Evolutionary conservation across 2,888 invertebrate genomes (phyloP), one percentile per base, ranked within the genome.

Genomic region (Caenorhabditis sp.): DNA sequence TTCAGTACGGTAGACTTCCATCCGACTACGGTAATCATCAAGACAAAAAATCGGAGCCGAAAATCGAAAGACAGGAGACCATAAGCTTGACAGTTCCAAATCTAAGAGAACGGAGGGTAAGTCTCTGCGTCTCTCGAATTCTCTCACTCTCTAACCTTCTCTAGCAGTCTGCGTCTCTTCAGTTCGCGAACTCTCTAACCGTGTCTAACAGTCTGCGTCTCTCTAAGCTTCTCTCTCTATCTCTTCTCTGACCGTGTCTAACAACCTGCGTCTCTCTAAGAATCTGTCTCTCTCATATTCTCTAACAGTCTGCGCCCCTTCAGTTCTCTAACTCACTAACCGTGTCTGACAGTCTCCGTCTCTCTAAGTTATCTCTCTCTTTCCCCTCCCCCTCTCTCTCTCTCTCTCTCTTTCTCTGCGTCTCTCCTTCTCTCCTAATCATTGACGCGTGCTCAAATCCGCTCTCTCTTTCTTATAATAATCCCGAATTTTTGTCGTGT

Each of bases 1-100:
- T 56, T 10, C 31, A 75, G 70, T 63, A 67, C 50, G 67, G 70
- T 26, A 59, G 59, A 59, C 43, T 38, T 57, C 67, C 70, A 1
- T 21, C 50, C 3, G 63, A 70, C 21, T 67, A 70, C 52, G 54
- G 23, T 25, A 21, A 38, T 49, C 20, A 27, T 4, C 3, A 17
- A 8, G 14, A 17, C 12, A 17, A 26, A 52, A 14, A 25, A 7
- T 38, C 1, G 25, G 38, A 1, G 26, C 38, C 49, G 27, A 36
- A 52, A 12, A 54, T 59, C 60, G 38, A n/a, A 5, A 52, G 12
- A 50, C 54, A 31, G 43, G 31, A 31, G 5, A 31, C 31, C 5
- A 25, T 12, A 26, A 54, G 10, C 1, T 52, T 68, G 53, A 53
- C 26, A 1, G 60, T 72, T 4, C 72, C 72, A 8, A 59, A 62